Evolutionary conservation across 2,113 vertebrate species (phyloP).

Genomic region (Morphnarchus princeps): DNA sequence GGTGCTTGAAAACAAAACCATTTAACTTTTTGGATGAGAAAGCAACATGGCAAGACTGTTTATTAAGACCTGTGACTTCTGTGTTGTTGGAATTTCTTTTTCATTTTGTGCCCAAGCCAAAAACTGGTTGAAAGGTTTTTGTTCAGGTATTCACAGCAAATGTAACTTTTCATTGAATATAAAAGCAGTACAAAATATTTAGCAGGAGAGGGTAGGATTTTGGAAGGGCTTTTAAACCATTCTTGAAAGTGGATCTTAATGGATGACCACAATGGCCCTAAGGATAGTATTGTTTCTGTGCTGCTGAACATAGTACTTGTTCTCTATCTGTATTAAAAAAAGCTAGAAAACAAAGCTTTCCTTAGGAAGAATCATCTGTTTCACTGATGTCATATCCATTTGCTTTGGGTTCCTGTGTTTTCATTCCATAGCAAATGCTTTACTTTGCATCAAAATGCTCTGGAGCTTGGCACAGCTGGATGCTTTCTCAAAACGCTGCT

Average conservation of each 20-base stretch:
- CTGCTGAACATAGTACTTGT: background rate
- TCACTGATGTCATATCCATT: background rate
- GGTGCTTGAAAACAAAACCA: background rate
- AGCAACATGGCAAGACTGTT: background rate
- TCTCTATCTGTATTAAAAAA: background rate
- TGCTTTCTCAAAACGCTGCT: background rate
- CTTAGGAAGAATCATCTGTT: background rate
- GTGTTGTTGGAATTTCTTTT: background rate
- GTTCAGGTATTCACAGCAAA: background rate
- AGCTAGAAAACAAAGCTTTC: background rate
- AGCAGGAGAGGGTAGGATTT: background rate
- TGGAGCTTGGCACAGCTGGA: background rate
- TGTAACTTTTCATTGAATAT: background rate
- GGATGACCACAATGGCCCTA: background rate
- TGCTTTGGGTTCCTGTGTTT: background rate
- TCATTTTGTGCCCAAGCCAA: background rate
- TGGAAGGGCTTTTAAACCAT: background rate
- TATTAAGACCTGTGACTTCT: background rate
- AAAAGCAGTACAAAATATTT: background rate
- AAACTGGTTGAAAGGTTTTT: background rate
- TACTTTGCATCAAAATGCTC: background rate
- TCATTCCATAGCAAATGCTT: background rate
- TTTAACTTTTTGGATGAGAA: background rate
- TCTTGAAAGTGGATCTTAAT: background rate
- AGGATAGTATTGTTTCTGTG: constrained; percentile 10